These are phyloP conservation scores for Sinodicranocentrus sp. DNA, from an alignment of 2,888 invertebrate species.

Conservation along the genomic window DNA sequence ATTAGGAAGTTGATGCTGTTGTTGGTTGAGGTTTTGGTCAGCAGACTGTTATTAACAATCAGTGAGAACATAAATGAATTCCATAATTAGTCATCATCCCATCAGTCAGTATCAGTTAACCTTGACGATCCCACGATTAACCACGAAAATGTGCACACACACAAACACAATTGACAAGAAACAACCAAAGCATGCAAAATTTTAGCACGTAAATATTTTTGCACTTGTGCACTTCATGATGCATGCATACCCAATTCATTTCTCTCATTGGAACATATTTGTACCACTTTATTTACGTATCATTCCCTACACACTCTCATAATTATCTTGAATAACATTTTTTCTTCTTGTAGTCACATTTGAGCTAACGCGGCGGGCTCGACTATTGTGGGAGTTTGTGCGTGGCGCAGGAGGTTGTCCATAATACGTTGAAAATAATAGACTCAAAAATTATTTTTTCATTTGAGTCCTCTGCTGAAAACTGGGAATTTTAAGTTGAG, in stretches of 20 bases:
- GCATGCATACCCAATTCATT: background rate
- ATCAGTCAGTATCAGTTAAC: constrained; percentile 58
- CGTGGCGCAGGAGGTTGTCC: constrained; percentile 58
- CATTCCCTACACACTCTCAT: background rate
- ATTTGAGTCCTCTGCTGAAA: too few relatives aligned
- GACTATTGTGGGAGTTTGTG: constrained; percentile 61
- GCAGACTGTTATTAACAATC: constrained; percentile 60
- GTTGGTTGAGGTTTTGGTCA: constrained; percentile 64
- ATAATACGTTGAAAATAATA: too few relatives aligned
- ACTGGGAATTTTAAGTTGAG: too few relatives aligned
- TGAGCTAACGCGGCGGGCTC: background rate
- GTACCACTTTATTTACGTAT: constrained; percentile 27
- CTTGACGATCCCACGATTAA: constrained; percentile 63
- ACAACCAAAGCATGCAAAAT: background rate
- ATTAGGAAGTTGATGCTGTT: constrained; percentile 58
- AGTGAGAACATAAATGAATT: constrained; percentile 63
- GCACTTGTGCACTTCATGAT: background rate
- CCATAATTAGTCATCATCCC: constrained; percentile 67
- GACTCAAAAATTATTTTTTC: too few relatives aligned
- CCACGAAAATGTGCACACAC: constrained; percentile 36
- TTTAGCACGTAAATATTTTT: constrained; percentile 1
- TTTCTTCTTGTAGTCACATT: background rate
- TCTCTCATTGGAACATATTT: background rate
- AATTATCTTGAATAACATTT: background rate
- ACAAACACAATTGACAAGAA: too few relatives aligned